Base-by-base conservation (phyloP, 2,888 invertebrate species). In the Tribolium freemani region DNA sequence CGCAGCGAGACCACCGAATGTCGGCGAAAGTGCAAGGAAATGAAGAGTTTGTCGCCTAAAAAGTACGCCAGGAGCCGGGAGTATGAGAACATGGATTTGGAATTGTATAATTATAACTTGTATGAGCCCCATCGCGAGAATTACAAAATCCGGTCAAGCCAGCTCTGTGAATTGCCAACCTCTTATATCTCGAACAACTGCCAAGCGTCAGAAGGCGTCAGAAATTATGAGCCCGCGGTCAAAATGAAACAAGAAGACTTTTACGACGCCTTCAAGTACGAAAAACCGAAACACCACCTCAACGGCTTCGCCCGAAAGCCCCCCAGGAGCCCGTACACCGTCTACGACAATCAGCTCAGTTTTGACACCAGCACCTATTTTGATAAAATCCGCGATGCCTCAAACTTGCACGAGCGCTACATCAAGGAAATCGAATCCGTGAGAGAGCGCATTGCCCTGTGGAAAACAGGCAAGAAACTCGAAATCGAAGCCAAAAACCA, bases 101-200 rank as follows among this genome's bases (percentile, higher is more conserved):
- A 85, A 61, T 68, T 83, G 57, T 1, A 16, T 2, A 85, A 85
- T 56, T 84, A 81, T 77, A 83, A 84, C 57, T 69, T 77, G 46
- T 75, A 71, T 44, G 71, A 69, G 9, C 11, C 53, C 6, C 58
- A 57, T 8, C 67, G 54, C 4, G 68, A 73, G 13, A 66, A 58
- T n/a, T 64, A 51, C 21, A 63, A 80, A 68, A 77, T 84, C 31
- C 80, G 84, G 76, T 79, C 84, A 48, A 86, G 84, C 76, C 58
- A 70, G 21, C 75, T 86, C 53, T 84, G 83, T 68, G 85, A 86
- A 77, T 77, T 87, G 70, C 87, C 87, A 67, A 86, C 87, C 20
- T 83, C 85, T 13, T 87, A 87, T 76, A 86, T 86, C 74, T 82
- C 84, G 74, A 85, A 86, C 78, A 86, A 85, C 77, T 84, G 84